Evolutionary conservation across 2,797 vertebrate genomes (phyloP).

Genomic region (Trachurus trachurus): DNA sequence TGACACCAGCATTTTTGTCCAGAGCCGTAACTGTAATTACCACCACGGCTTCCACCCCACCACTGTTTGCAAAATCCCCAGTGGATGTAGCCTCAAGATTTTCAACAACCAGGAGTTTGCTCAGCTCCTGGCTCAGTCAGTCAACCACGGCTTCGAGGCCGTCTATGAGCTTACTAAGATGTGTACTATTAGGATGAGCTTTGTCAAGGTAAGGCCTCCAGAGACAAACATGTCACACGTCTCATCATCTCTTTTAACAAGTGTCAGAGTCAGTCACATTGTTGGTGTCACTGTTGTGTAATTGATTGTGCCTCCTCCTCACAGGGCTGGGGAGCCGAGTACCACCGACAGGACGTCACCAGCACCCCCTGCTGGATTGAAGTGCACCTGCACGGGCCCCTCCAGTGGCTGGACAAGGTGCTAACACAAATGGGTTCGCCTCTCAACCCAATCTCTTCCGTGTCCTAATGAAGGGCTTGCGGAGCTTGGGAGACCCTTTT

Average conservation of each 20-base stretch:
- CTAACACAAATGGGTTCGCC: slow-evolving; percentile 97
- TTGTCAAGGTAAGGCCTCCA: slow-evolving; percentile 89
- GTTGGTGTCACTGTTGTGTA: background rate
- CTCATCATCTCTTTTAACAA: background rate
- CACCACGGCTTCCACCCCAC: slow-evolving; percentile 98
- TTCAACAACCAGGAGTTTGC: slow-evolving; percentile 99
- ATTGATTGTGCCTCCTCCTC: slow-evolving; percentile 49
- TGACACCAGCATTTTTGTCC: slow-evolving; percentile 98
- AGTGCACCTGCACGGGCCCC: slow-evolving; percentile 95
- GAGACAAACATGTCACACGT: background rate
- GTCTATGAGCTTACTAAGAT: slow-evolving; percentile 99
- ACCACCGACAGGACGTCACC: slow-evolving; percentile 96
- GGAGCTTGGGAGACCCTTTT: slow-evolving; percentile 62
- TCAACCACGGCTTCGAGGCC: slow-evolving; percentile 98
- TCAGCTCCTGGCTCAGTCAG: slow-evolving; percentile 94
- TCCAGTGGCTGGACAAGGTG: slow-evolving; percentile 98
- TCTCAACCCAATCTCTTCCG: slow-evolving; percentile 96
- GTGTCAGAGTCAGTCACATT: background rate
- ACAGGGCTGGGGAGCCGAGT: slow-evolving; percentile 97
- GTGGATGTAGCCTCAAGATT: slow-evolving; percentile 96
- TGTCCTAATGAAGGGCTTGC: slow-evolving; percentile 90
- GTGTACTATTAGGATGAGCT: slow-evolving; percentile 99
- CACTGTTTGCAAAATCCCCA: slow-evolving; percentile 98
- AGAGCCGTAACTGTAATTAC: slow-evolving; percentile 98
- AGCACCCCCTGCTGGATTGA: slow-evolving; percentile 99